A percentile compares a stretch with the other conserved stretches of the same genome.
Conservation (phyloP, 2,113 vertebrate genomes). For the Anoura caudifer region DNA sequence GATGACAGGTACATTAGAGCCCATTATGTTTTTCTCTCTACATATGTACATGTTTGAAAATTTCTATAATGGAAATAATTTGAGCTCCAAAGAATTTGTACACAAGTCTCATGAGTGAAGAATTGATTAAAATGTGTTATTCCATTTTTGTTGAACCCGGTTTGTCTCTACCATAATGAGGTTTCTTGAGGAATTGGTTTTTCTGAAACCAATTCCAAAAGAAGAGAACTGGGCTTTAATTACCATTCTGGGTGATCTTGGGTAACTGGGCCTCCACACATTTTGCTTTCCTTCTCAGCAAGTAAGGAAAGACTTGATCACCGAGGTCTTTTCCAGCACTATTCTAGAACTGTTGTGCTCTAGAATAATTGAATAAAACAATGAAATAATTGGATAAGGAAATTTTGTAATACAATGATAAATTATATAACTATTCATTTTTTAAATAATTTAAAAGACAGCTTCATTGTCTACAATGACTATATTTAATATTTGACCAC, state of each 20-base stretch:
- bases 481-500: neutral
- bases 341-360: neutral
- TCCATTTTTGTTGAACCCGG: neutral
- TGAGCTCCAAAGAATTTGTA: slow-evolving; percentile 19
- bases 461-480: slow-evolving; percentile 2
- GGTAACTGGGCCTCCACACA: neutral
- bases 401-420: slow-evolving; percentile 26
- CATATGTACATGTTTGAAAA: neutral
- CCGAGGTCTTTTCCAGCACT: neutral
- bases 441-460: neutral
- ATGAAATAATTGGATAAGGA: neutral
- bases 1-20: neutral
- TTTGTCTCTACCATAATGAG: neutral
- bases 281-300: neutral
- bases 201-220: slow-evolving; percentile 8
- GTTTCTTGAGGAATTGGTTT: neutral
- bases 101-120: neutral
- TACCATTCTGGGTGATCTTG: neutral
- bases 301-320: neutral
- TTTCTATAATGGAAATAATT: slow-evolving; percentile 14
- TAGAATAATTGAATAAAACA: neutral
- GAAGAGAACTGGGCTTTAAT: neutral
- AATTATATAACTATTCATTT: neutral
- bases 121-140: neutral
- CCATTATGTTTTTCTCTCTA: neutral